These are phyloP conservation scores for human DNA, from an alignment of 2,113 vertebrate genomes.

Conservation along the genomic window DNA sequence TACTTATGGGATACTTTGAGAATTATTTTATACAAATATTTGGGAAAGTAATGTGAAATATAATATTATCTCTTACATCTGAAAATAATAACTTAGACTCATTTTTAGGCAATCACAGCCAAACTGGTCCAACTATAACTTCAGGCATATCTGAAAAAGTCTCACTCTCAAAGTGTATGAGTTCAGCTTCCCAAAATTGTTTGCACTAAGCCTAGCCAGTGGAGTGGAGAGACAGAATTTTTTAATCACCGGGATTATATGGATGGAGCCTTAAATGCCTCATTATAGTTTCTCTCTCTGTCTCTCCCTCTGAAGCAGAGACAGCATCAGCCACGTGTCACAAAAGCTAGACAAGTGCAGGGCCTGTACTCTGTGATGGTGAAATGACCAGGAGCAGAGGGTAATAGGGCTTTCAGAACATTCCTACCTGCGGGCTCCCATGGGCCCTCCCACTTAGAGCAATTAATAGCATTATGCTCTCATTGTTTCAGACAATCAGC, in stretches of 20 bases:
- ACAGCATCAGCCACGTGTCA: rapidly evolving
- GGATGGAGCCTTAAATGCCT: neutral
- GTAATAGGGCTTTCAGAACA: rapidly evolving
- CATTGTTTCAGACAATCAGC: rapidly evolving
- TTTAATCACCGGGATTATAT: neutral
- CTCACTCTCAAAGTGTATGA: neutral
- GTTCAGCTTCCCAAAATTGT: neutral
- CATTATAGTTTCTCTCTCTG: too few species aligned
- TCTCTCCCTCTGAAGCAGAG: neutral
- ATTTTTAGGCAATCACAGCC: neutral
- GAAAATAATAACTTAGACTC: neutral
- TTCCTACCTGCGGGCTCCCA: rapidly evolving
- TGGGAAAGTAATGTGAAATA: conserved; percentile 19
- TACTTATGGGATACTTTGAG: neutral
- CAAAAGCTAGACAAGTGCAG: rapidly evolving
- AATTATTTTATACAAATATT: conserved; percentile 55
- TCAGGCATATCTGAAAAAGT: neutral
- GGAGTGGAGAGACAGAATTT: neutral
- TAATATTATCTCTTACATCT: conserved; percentile 30
- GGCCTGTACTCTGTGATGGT: rapidly evolving
- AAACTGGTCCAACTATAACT: neutral
- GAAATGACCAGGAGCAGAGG: rapidly evolving
- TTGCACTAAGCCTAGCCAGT: neutral
- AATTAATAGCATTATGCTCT: rapidly evolving
- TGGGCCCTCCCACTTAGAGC: neutral